Base-by-base conservation (phyloP, 2,797 vertebrate species). In the Cryptoprocta ferox region DNA sequence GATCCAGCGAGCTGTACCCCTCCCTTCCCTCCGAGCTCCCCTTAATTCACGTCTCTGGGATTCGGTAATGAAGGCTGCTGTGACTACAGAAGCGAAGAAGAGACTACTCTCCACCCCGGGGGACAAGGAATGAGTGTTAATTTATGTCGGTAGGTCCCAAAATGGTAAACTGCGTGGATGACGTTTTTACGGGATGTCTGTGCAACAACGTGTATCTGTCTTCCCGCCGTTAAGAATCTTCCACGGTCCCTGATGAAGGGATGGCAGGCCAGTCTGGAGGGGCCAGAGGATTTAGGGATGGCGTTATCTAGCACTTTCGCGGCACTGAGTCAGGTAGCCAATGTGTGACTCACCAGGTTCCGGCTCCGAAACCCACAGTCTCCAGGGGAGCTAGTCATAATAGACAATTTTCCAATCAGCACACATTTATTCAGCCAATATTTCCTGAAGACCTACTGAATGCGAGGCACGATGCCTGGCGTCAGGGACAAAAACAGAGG, bases 41-140 rank as follows among this genome's bases (percentile, higher is more conserved):
- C 97, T 98, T 84, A 98, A 96, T 91, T 98, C 96, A 96, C 98
- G 97, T 97, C 91, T 83, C 91, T n/a, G 10, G 59, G 95, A 92
- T 35, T 97, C 88, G 65, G 5, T 81, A 84, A 97, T 45, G 92
- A 95, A 97, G 85, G 85, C 90, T 92, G 88, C 66, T 87, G 45
- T n/a, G 66, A 91, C 66, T 32, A 89, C 35, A 5, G 14, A 86
- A 28, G 48, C 2, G 5, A 73, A 66, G 61, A 79, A 78, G 16
- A 50, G 30, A 86, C 68, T 75, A 48, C 65, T 53, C 50, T 37
- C n/a, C n/a, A 24, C 15, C 71, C 73, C 0, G 0, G 9, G 68
- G 59, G 85, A 89, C 65, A 80, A 32, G 26, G 68, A 45, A 24
- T 3, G n/a, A 73, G 65, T 37, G 75, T 45, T 68, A 45, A 42